Evolutionary conservation across 1,140 invertebrate genomes (phyloP).

Genomic region (Euschistus heros): DNA sequence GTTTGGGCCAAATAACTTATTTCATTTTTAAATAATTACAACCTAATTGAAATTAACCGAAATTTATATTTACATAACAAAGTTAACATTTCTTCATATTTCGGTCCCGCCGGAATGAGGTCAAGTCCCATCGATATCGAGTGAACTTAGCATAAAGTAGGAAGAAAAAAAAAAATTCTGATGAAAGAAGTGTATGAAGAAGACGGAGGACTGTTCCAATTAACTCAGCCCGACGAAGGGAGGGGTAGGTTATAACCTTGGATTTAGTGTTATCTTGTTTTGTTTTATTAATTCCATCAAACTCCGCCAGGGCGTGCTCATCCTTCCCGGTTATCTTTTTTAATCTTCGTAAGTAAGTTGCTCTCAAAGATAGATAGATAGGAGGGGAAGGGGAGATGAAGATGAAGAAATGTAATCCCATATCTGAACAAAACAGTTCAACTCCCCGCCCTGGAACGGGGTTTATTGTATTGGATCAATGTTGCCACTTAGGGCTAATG

Average conservation of each 20-base stretch:
- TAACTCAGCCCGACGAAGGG: slow-evolving; percentile 13
- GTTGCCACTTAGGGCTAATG: slow-evolving; percentile 27
- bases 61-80: too few species aligned
- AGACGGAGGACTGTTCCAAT: slow-evolving; percentile 4
- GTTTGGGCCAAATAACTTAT: too few species aligned
- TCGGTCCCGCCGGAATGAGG: too few species aligned
- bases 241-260: neutral
- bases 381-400: slow-evolving; percentile 5
- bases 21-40: too few species aligned
- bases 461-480: slow-evolving; percentile 28
- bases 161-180: too few species aligned
- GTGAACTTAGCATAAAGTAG: too few species aligned
- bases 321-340: slow-evolving; percentile 25
- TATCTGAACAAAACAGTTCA: slow-evolving; percentile 19
- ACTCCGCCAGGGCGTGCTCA: slow-evolving; percentile 34
- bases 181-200: too few species aligned
- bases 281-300: slow-evolving; percentile 25
- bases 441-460: neutral
- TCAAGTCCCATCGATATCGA: too few species aligned
- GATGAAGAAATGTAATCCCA: slow-evolving; percentile 24
- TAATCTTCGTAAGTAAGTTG: slow-evolving; percentile 26
- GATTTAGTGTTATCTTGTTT: slow-evolving; percentile 10
- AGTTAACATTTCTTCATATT: too few species aligned
- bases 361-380: slow-evolving; percentile 14
- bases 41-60: too few species aligned